phyloP scores from a whole-genome alignment of 2,888 invertebrate species.

The Volucella bombylans region DNA sequence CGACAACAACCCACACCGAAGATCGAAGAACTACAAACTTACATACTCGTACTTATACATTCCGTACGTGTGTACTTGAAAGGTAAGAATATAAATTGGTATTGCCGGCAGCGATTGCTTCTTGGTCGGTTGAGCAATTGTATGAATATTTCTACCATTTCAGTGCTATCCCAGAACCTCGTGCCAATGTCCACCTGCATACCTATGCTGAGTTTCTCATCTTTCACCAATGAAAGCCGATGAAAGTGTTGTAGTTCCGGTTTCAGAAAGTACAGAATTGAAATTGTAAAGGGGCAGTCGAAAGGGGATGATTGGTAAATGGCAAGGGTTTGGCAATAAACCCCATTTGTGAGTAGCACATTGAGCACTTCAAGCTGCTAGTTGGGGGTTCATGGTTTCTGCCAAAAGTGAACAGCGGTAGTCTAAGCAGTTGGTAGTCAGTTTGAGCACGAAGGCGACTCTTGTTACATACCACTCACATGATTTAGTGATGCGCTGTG shows the following conservation, averaged over 20 bases:
- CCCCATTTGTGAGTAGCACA: conserved; percentile 13
- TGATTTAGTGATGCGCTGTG: conserved; percentile 60
- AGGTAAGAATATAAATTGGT: conserved; percentile 71
- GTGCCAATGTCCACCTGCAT: conserved; percentile 49
- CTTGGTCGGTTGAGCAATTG: conserved; percentile 71
- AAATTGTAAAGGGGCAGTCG: conserved; percentile 29
- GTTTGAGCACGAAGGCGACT: conserved; percentile 9
- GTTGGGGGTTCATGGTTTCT: conserved; percentile 41
- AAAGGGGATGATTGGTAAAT: not conserved
- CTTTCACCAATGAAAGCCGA: conserved; percentile 61
- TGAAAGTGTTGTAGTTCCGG: conserved; percentile 45
- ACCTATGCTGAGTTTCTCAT: conserved; percentile 28
- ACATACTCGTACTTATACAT: no score
- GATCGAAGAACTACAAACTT: conserved; percentile 25
- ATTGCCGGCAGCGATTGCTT: conserved; percentile 73
- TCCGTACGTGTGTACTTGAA: conserved; percentile 20
- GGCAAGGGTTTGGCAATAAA: conserved; percentile 8
- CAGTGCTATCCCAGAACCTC: conserved; percentile 13
- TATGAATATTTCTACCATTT: not conserved
- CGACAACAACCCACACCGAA: conserved; percentile 10
- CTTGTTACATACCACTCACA: conserved; percentile 44
- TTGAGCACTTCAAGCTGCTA: conserved; percentile 42
- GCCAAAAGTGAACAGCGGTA: conserved; percentile 45
- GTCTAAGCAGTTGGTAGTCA: not conserved
- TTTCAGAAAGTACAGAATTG: conserved; percentile 16